phyloP scores from a whole-genome alignment of 2,113 vertebrate species.

The Pelecanus crispus region DNA sequence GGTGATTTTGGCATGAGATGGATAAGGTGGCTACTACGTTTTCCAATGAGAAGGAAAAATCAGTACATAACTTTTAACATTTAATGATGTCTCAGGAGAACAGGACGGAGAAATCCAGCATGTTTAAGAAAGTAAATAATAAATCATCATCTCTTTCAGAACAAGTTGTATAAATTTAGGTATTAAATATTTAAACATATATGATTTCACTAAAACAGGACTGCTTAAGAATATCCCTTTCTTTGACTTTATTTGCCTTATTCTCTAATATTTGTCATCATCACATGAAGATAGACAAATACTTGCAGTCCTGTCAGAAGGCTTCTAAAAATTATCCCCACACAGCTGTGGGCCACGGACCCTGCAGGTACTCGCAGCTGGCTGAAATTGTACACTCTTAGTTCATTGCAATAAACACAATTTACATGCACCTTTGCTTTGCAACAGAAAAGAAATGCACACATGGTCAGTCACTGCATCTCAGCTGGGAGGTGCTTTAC shows the following conservation, averaged over 20 bases:
- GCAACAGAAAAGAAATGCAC: neutral
- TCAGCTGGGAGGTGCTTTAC: neutral
- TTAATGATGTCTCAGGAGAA: neutral
- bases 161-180: neutral
- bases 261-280: neutral
- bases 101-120: neutral
- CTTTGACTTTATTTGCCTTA: neutral
- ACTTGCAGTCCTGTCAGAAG: neutral
- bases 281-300: neutral
- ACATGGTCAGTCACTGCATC: neutral
- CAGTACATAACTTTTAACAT: neutral
- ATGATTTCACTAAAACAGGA: neutral
- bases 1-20: neutral
- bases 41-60: neutral
- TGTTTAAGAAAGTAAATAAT: neutral
- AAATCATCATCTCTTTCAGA: neutral
- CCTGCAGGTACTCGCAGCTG: neutral
- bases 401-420: neutral
- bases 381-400: neutral
- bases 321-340: neutral
- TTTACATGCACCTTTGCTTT: neutral
- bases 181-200: neutral
- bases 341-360: accelerated
- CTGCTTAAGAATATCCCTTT: neutral
- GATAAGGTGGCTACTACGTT: neutral